A percentile compares a stretch with the other conserved stretches of the same genome.
Evolutionary conservation across 2,113 vertebrate species (phyloP).

Genomic region (Hepsetus odoe): DNA sequence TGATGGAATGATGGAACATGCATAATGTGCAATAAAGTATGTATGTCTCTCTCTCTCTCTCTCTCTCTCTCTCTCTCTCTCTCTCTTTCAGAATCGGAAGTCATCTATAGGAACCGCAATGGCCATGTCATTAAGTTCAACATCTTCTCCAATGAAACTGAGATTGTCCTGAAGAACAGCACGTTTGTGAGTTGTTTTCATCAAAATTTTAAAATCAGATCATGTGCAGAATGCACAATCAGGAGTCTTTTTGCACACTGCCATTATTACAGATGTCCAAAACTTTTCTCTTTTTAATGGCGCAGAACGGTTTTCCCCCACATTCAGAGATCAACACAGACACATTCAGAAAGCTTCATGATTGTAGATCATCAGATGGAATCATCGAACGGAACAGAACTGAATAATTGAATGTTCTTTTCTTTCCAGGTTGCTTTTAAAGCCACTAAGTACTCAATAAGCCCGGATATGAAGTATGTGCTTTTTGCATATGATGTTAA

Average conservation of each 20-base stretch:
- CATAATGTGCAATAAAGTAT: too few species aligned
- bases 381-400: background rate
- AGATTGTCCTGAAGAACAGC: conserved; percentile 87
- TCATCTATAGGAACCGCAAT: conserved; percentile 91
- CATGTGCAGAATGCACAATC: background rate
- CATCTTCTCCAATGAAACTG: conserved; percentile 87
- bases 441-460: conserved; percentile 90
- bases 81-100: conserved; percentile 83
- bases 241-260: background rate
- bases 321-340: background rate
- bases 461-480: conserved; percentile 92
- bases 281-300: background rate
- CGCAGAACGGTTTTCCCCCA: background rate
- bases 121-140: conserved; percentile 94
- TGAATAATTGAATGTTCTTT: background rate
- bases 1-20: too few species aligned
- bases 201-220: background rate
- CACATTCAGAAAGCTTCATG: background rate
- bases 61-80: background rate
- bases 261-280: background rate
- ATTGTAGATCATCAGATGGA: background rate
- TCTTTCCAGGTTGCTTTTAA: conserved; percentile 87
- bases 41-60: background rate
- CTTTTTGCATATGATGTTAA: conserved; percentile 96
- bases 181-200: conserved; percentile 88